These are phyloP conservation scores for Tympanoctomys barrerae DNA, from an alignment of 2,797 vertebrate species.

Conservation along the genomic window DNA sequence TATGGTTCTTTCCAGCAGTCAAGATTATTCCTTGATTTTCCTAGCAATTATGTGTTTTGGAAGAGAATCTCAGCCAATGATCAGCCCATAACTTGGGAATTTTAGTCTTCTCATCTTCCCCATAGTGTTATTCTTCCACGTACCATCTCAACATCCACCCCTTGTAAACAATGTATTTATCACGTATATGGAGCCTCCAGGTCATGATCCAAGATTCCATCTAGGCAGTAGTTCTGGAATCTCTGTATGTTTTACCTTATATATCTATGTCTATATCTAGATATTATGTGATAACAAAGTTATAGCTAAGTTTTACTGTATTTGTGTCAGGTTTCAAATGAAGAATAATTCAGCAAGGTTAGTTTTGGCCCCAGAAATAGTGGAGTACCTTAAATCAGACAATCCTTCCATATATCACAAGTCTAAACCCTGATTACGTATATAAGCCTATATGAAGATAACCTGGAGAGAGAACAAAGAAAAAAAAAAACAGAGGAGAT, in stretches of 20 bases:
- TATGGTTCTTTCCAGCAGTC: neutral
- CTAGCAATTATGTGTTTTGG: neutral
- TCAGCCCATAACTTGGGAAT: neutral
- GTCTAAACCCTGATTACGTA: neutral
- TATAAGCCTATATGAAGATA: neutral
- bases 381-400: neutral
- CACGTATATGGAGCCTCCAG: neutral
- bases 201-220: neutral
- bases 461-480: neutral
- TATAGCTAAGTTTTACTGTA: neutral
- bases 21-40: neutral
- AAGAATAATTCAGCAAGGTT: neutral
- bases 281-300: neutral
- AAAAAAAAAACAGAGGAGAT: conserved; percentile 1
- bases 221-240: neutral
- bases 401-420: neutral
- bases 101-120: neutral
- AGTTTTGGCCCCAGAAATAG: neutral
- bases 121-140: neutral
- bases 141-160: neutral
- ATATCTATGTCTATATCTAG: neutral
- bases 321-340: neutral
- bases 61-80: neutral
- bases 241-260: neutral
- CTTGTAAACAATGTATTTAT: neutral